Base-by-base conservation (phyloP, 2,888 invertebrate species). In the Hyposoter didymator region DNA sequence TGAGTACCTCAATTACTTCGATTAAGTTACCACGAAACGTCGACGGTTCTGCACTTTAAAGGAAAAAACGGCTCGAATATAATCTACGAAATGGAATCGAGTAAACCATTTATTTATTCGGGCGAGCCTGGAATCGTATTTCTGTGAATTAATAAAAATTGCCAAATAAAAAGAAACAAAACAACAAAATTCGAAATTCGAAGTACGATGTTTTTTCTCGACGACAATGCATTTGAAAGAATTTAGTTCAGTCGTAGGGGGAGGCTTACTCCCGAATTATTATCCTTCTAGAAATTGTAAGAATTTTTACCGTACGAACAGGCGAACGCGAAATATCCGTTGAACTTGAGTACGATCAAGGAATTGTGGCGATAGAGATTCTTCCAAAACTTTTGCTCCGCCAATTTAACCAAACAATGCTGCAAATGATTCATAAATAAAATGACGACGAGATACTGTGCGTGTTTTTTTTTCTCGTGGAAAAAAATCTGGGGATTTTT, bases 21-120 rank as follows among this genome's bases (percentile, higher is more conserved):
- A 92, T 92, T 91, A 92, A 91, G 59, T 59, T 59, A 92, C 92
- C 92, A 93, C 92, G 92, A 93, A 92, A 90, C 89, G 89, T 93
- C 91, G 93, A 93, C 93, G 93, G 93, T 91, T 39, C n/a, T 55
- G 90, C 89, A 88, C n/a, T 66, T 64, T 43, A 47, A 49, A 84
- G 84, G 88, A 92, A 90, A 91, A 93, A 93, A 93, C 92, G 93
- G 93, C 89, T 90, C 87, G 91, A 90, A 90, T 91, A 92, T 91
- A 79, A 82, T 84, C 84, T 83, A 84, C 22, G 80, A 84, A 82
- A 66, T 67, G 69, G 52, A 82, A 78, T 80, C 70, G 74, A 70
- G 55, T 62, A 32, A 79, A 49, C 0, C 22, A 67, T 32, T 32
- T 73, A 62, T 35, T 35, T 12, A 22, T 17, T 8, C 43, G 64